These are phyloP conservation scores for Microchrysa polita DNA, from an alignment of 2,888 invertebrate genomes.

Conservation along the genomic window DNA sequence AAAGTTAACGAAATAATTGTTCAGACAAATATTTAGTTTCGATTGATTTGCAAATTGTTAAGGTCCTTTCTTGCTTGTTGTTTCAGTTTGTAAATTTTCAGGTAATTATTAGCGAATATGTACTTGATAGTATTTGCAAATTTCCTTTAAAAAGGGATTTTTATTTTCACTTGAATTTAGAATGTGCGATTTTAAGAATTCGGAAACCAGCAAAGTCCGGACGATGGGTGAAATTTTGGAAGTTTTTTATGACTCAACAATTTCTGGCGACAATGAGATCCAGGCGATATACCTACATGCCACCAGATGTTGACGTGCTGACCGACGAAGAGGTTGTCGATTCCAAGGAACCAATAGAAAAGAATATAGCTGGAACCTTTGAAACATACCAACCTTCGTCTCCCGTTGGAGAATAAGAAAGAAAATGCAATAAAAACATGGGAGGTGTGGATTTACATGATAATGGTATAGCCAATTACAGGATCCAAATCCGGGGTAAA, in stretches of 20 bases:
- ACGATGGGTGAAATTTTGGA: not conserved
- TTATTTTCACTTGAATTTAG: too few species aligned
- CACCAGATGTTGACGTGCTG: not conserved
- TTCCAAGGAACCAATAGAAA: not conserved
- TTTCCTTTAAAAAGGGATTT: too few species aligned
- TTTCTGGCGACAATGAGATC: not conserved
- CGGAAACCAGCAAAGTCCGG: not conserved
- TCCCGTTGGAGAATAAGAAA: too few species aligned
- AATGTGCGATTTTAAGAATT: too few species aligned
- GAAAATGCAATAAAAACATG: not conserved
- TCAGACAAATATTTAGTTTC: too few species aligned
- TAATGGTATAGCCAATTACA: not conserved
- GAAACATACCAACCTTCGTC: not conserved
- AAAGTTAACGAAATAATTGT: too few species aligned
- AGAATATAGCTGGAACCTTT: not conserved
- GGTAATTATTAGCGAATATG: too few species aligned
- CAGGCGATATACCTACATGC: not conserved
- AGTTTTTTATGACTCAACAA: not conserved
- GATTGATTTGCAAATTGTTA: too few species aligned
- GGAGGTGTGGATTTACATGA: not conserved
- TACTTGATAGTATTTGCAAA: too few species aligned
- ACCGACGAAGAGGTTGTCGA: not conserved
- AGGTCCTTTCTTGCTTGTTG: too few species aligned
- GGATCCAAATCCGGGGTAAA: not conserved
- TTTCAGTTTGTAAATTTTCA: too few species aligned